Percentiles rank a stretch among this genome's conserved stretches.
Evolutionary conservation across 2,797 vertebrate species (phyloP).

Genomic region (Sparidentex hasta): DNA sequence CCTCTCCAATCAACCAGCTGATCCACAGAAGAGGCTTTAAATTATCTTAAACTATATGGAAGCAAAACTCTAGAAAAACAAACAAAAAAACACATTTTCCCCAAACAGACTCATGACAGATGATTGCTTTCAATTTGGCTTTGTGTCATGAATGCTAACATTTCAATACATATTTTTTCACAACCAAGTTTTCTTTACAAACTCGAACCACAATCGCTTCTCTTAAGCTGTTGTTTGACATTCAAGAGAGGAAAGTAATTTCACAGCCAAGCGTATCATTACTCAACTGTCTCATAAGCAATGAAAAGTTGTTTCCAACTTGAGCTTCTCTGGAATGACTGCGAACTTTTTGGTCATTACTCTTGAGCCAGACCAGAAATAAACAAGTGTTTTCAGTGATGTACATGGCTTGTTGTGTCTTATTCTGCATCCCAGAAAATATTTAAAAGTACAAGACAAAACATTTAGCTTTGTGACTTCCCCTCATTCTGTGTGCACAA

Average conservation of each 20-base stretch:
- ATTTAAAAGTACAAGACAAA: no score
- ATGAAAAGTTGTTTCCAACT: slow-evolving; percentile 25
- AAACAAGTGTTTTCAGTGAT: slow-evolving; percentile 45
- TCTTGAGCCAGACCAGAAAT: slow-evolving; percentile 41
- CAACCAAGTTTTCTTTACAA: not conserved
- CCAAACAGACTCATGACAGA: no score
- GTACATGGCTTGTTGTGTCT: slow-evolving; percentile 8
- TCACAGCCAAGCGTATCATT: slow-evolving; percentile 30
- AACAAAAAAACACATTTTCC: not conserved
- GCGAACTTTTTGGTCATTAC: slow-evolving; percentile 24
- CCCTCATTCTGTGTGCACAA: no score
- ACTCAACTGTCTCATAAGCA: slow-evolving; percentile 17
- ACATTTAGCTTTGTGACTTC: no score
- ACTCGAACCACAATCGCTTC: not conserved
- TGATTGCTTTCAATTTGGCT: slow-evolving; percentile 1
- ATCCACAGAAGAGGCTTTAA: slow-evolving; percentile 28
- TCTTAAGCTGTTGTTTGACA: slow-evolving; percentile 41
- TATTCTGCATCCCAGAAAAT: slow-evolving; percentile 33
- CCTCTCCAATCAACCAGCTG: slow-evolving; percentile 34
- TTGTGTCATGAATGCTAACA: slow-evolving; percentile 1
- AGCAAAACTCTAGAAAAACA: not conserved
- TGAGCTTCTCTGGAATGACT: slow-evolving; percentile 11
- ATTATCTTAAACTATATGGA: slow-evolving; percentile 7
- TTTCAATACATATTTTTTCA: not conserved
- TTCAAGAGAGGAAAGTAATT: slow-evolving; percentile 44